Evolutionary conservation across 2,888 invertebrate species (phyloP), one percentile per base, ranked within the genome.

Genomic region (Callosobruchus maculatus): DNA sequence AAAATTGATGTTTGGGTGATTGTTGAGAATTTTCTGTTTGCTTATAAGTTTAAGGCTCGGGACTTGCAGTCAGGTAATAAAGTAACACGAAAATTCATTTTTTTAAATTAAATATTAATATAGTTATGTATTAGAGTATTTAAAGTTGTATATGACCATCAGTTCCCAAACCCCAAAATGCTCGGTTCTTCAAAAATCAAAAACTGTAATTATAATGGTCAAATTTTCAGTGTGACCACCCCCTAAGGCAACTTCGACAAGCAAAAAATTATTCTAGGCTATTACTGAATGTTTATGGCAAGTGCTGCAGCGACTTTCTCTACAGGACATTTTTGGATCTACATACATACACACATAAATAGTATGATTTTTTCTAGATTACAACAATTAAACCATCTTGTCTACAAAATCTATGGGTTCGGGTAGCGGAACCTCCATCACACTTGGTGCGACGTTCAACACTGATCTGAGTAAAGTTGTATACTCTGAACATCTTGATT

Each of bases 1-100:
- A 86, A 87, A 87, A 87, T 87, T 87, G 80, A 86, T 86, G 82
- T 84, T 87, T 87, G 86, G 85, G 86, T 81, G 81, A 79, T 84
- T 84, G 80, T 81, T 77, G 75, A 79, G 79, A 76, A 72, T 75
- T 73, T 83, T 83, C 22, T 72, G 80, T 85, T 79, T 71, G 68
- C 66, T 69, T 79, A 81, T 82, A 71, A 68, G 75, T 81, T 83
- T 80, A 73, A 79, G 83, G 31, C 85, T 85, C 84, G 84, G 86
- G 84, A 82, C 83, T 82, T 49, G 49, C 78, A 74, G 78, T 80
- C 81, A 77, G 85, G 84, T 85, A 85, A 49, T 49, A 18, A 49
- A 85, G 80, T 84, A 85, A 85, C 84, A 84, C 74, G 78, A 80
- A 83, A 81, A 81, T 21, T 21, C 83, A 82, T 82, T 82, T 81